Base-by-base conservation (phyloP, 2,113 vertebrate genomes). In the Chloroceryle aenea region DNA sequence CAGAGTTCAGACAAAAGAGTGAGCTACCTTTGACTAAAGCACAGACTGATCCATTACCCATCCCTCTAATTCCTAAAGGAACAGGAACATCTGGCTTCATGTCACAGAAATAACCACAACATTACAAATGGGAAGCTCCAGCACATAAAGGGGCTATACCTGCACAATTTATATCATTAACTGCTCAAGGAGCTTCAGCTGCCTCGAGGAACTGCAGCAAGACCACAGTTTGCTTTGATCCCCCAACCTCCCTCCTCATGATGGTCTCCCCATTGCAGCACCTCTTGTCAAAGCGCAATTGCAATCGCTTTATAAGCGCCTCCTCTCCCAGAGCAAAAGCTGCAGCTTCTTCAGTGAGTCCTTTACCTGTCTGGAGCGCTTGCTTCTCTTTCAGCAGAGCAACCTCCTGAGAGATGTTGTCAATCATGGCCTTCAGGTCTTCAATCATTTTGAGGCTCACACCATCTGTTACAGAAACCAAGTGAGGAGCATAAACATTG, bases 301-400 rank as follows among this genome's bases (percentile, higher is more conserved):
- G 34, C 32, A 84, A 16, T 50, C 0, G 0, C 52, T 56, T 89
- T 12, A 56, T 36, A 62, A 89, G 59, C 43, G 76, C 71, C 45
- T 74, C 10, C 47, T 43, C 45, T 82, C 63, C 19, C 42, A 36
- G 27, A 80, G 52, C 30, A 84, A 43, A 88, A 77, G 40, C 45
- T 5, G 2, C 11, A 26, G 15, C 25, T 4, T 45, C 62, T 66
- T 74, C 20, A 77, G 45, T 2, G 6, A 66, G 26, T 63, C 90
- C 52, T 73, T 90, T 97, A 99, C 99, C 98, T 66, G 99, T 98
- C 96, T 99, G 99, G 82, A 99, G 98, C 1, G 99, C 98, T 96
- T 99, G 99, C 47, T 99, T 98, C 77, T 99, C 99, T 97, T 99
- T 99, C 95, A 99, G 96, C 10, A 98, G 86, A 42, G 98, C 98